Percentiles rank a stretch among this genome's conserved stretches.
These are phyloP conservation scores for Abramis brama DNA, from an alignment of 2,113 vertebrate genomes.

Conservation along the genomic window DNA sequence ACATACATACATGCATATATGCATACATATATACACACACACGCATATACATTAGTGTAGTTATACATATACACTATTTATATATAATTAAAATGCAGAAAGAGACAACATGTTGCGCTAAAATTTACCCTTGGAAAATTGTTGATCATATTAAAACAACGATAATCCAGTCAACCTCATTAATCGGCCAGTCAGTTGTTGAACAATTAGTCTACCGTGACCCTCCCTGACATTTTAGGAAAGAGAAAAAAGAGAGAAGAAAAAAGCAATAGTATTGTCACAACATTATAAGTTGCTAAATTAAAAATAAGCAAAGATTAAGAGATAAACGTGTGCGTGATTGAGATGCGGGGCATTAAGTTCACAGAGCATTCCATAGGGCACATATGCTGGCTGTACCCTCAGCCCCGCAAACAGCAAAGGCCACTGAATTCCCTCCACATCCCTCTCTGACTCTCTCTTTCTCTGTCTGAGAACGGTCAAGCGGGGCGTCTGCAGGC, in stretches of 20 bases:
- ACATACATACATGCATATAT: too few species aligned
- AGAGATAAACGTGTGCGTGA: not conserved
- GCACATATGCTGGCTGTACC: conserved; percentile 89
- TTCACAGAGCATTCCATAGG: conserved; percentile 65
- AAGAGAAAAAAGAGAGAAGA: conserved; percentile 34
- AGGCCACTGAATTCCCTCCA: conserved; percentile 57
- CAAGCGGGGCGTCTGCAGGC: conserved; percentile 80
- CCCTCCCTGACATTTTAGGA: not conserved
- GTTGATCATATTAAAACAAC: too few species aligned
- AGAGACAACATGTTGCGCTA: too few species aligned
- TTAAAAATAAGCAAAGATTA: conserved; percentile 35
- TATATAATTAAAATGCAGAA: too few species aligned
- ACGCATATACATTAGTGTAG: too few species aligned
- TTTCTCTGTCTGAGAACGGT: conserved; percentile 57
- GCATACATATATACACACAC: too few species aligned
- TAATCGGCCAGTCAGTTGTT: too few species aligned
- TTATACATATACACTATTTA: too few species aligned
- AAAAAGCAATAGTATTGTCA: conserved; percentile 22
- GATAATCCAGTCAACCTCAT: too few species aligned
- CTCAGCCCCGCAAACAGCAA: conserved; percentile 57
- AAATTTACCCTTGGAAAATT: too few species aligned
- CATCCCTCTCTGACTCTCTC: conserved; percentile 41
- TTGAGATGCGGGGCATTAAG: conserved; percentile 6
- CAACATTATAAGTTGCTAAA: not conserved
- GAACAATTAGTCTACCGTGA: not conserved